Conservation (phyloP, 2,113 vertebrate species). For the Oreocharis arfaki region DNA sequence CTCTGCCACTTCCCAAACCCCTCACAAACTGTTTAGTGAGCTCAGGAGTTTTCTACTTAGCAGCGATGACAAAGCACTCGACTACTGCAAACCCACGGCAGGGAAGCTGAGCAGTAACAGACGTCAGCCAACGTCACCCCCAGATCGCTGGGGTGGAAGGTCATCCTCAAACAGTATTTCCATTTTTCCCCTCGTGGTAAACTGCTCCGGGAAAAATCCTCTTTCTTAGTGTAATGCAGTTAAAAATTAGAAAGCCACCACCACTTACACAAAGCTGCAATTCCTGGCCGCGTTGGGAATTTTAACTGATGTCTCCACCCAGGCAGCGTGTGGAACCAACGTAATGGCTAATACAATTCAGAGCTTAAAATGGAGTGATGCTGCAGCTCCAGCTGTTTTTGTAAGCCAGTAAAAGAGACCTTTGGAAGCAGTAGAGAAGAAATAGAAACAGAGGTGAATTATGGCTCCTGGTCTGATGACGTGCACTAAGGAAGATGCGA, state of each 20-base stretch:
- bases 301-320: conserved; percentile 47
- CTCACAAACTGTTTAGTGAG: not conserved
- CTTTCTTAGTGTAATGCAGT: conserved; percentile 1
- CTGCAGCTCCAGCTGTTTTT: conserved; percentile 4
- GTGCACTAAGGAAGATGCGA: not conserved
- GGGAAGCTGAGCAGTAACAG: conserved; percentile 50
- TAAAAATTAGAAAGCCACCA: conserved; percentile 36
- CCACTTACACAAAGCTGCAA: conserved; percentile 17
- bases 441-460: conserved; percentile 2
- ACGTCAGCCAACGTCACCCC: not conserved
- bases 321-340: conserved; percentile 16
- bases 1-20: not conserved
- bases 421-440: not conserved
- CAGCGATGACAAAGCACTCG: not conserved
- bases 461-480: not conserved
- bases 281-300: conserved; percentile 27
- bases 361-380: conserved; percentile 56
- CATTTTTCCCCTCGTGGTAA: not conserved
- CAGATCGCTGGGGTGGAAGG: conserved; percentile 32
- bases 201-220: conserved; percentile 23
- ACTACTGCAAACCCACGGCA: not conserved
- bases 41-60: conserved; percentile 22
- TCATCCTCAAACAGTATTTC: conserved; percentile 23
- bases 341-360: conserved; percentile 54
- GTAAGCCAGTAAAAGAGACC: not conserved